Base-by-base conservation (phyloP, 2,888 invertebrate species). In the Epinotia nisella region DNA sequence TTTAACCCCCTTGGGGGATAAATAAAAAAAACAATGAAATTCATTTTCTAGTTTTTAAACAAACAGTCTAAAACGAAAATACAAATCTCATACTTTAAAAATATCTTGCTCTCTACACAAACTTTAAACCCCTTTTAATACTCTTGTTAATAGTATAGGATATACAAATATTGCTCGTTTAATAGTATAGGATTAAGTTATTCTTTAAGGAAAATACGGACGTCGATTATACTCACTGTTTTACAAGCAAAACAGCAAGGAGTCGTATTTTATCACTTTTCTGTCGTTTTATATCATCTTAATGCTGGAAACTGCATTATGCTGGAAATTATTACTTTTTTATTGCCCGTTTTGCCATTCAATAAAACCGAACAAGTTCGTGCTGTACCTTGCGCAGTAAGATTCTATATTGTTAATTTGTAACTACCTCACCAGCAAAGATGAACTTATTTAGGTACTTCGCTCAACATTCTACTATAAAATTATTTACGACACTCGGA, bases 241-340 rank as follows among this genome's bases (percentile, higher is more conserved):
- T 17, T 17, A 39, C 19, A 19, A 41, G 41, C 60, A 2, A 13
- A 60, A 19, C 39, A 60, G 10, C n/a, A 58, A 29, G 15, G 13
- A 60, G 41, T 41, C 17, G 11, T 11, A 60, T 10, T 60, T 60
- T 19, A 17, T 56, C 17, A 41, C n/a, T 19, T 39, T 19, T 60
- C 1, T 45, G 4, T 21, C 45, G 21, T 53, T 55, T 65, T 53
- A 35, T 55, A 65, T 53, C 53, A 29, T 9, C 19, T 19, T 53
- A 29, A 64, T 51, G 29, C 53, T 41, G 41, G n/a, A n/a, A n/a
- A n/a, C 21, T 21, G 41, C 17, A 58, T 62, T 62, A 29, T 49
- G 62, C 62, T 62, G 62, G 49, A 62, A 62, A 62, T 62, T 2
- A 62, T 62, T 49, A 29, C 62, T 24, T 7, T 41, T 61, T 61